Conservation (phyloP, 2,113 vertebrate genomes). For the Ctenomys sociabilis region DNA sequence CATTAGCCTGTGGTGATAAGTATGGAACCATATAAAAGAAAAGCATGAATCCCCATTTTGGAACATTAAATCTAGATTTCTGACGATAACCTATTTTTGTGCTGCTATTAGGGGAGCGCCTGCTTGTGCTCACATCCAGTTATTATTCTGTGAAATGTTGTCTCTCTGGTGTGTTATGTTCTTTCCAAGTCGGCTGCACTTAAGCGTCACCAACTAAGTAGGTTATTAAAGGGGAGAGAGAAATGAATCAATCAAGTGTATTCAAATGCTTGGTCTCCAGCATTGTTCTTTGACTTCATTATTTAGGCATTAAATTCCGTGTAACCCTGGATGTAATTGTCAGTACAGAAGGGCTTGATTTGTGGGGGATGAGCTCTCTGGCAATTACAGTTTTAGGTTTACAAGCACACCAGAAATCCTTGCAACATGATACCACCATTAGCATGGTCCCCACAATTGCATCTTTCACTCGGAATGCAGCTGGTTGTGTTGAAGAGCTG, state of each 20-base stretch:
- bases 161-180: slow-evolving; percentile 78
- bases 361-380: slow-evolving; percentile 1
- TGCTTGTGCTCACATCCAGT: slow-evolving; percentile 75
- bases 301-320: slow-evolving; percentile 76
- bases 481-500: slow-evolving; percentile 55
- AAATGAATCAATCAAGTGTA: slow-evolving; percentile 79
- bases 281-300: slow-evolving; percentile 79
- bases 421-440: background rate
- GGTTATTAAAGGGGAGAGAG: slow-evolving; percentile 76
- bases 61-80: slow-evolving; percentile 79
- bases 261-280: slow-evolving; percentile 58
- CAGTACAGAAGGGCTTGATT: slow-evolving; percentile 67
- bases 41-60: slow-evolving; percentile 72
- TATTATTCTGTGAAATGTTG: slow-evolving; percentile 81
- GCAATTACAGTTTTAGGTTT: slow-evolving; percentile 47
- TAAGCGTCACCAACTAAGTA: slow-evolving; percentile 73
- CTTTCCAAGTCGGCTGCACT: slow-evolving; percentile 77
- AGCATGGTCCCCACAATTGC: slow-evolving; percentile 9
- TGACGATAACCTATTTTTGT: slow-evolving; percentile 79
- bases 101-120: slow-evolving; percentile 73
- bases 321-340: slow-evolving; percentile 58
- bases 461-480: background rate
- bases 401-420: slow-evolving; percentile 53
- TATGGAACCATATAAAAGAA: slow-evolving; percentile 58
- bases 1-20: slow-evolving; percentile 76